Evolutionary conservation across 1,140 invertebrate genomes (phyloP).

Genomic region (Drosophila triauraria): DNA sequence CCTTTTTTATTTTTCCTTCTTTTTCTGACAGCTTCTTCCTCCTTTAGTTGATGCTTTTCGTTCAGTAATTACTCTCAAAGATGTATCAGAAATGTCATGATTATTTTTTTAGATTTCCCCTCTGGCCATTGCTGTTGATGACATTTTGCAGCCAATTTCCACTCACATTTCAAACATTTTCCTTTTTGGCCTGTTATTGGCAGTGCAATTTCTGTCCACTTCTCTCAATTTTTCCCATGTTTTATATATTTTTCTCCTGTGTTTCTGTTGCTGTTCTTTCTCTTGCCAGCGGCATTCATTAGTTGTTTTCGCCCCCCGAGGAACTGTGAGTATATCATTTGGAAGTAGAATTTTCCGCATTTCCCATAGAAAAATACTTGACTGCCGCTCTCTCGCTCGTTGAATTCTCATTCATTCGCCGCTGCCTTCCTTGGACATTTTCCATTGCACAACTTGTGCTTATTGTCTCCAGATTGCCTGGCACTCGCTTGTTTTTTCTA

Average conservation of each 20-base stretch:
- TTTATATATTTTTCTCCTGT: conserved; percentile 20
- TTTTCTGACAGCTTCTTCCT: not conserved
- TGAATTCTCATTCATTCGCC: conserved; percentile 12
- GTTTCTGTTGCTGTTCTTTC: conserved; percentile 28
- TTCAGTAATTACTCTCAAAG: conserved; percentile 25
- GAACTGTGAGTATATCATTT: conserved; percentile 42
- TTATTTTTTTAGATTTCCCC: conserved; percentile 20
- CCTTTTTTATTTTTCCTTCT: not conserved
- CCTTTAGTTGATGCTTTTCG: not conserved
- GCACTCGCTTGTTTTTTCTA: conserved; percentile 16
- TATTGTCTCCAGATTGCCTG: conserved; percentile 64
- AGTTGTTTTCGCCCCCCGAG: conserved; percentile 19
- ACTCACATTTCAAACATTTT: conserved; percentile 49
- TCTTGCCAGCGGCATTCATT: conserved; percentile 47
- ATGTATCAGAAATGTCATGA: conserved; percentile 12
- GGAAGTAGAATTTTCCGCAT: conserved; percentile 18
- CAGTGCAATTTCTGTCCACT: conserved; percentile 42
- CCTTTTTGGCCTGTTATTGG: conserved; percentile 54
- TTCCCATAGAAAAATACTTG: conserved; percentile 41
- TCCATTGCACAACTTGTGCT: conserved; percentile 68
- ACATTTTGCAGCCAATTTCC: conserved; percentile 57
- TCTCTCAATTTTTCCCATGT: conserved; percentile 9
- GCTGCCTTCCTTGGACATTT: conserved; percentile 42
- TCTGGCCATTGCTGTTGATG: conserved; percentile 39
- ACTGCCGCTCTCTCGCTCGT: conserved; percentile 3